phyloP scores from a whole-genome alignment of 1,140 invertebrate species.

The Melitaea cinxia region DNA sequence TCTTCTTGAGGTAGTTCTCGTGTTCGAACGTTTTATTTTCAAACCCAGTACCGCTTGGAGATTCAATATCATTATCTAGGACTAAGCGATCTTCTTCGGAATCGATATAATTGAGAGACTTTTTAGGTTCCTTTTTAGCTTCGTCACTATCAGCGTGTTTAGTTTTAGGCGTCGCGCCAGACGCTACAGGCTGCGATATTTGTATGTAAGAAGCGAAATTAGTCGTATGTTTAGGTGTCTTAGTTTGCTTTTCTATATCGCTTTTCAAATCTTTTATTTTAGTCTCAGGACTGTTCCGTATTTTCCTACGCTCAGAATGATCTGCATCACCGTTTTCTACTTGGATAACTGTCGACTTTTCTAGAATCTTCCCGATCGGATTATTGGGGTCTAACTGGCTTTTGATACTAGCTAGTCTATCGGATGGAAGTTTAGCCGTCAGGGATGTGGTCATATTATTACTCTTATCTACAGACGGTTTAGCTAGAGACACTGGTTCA shows the following conservation, averaged over 20 bases:
- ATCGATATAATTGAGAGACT: slow-evolving; percentile 67
- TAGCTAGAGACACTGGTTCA: slow-evolving; percentile 69
- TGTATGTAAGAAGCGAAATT: slow-evolving; percentile 84
- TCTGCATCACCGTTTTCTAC: slow-evolving; percentile 74
- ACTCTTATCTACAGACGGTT: slow-evolving; percentile 57
- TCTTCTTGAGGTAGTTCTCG: slow-evolving; percentile 75
- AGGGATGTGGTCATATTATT: slow-evolving; percentile 65
- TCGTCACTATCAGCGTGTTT: slow-evolving; percentile 46
- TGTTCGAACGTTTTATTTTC: slow-evolving; percentile 81
- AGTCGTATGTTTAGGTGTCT: slow-evolving; percentile 75
- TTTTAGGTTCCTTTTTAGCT: slow-evolving; percentile 49
- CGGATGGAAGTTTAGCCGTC: slow-evolving; percentile 62
- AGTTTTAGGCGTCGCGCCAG: slow-evolving; percentile 53
- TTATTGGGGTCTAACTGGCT: slow-evolving; percentile 79
- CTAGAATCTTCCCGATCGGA: slow-evolving; percentile 77
- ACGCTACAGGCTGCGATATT: slow-evolving; percentile 72
- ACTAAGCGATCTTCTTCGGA: slow-evolving; percentile 56
- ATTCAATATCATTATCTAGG: slow-evolving; percentile 69
- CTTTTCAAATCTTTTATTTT: slow-evolving; percentile 67
- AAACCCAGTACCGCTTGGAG: slow-evolving; percentile 74
- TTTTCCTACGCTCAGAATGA: slow-evolving; percentile 49
- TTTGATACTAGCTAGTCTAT: slow-evolving; percentile 70
- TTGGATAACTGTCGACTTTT: slow-evolving; percentile 78
- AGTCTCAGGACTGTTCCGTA: slow-evolving; percentile 52
- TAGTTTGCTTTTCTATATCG: slow-evolving; percentile 76